Evolutionary conservation across 23 tunicate genomes (phyloP).

Genomic region (Styela plicata): DNA sequence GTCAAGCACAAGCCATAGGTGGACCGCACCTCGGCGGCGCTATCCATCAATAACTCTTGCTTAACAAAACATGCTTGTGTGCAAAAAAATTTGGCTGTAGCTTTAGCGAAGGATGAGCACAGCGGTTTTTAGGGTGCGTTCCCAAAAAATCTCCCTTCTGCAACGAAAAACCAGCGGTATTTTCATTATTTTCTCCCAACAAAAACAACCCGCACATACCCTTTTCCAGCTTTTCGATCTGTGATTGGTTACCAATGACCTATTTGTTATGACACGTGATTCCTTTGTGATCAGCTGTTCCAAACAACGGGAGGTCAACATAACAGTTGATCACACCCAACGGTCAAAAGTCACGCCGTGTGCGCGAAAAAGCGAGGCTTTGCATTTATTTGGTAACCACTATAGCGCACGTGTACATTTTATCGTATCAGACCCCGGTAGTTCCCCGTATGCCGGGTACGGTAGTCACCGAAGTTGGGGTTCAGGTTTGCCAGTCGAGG

Average conservation of each 20-base stretch:
- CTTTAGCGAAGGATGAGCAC: too few species aligned
- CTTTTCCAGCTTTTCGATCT: neutral
- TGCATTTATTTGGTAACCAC: too few species aligned
- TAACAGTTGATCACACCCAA: neutral
- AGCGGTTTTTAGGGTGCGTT: too few species aligned
- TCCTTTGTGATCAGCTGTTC: constrained; percentile 16
- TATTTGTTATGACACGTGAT: constrained; percentile 19
- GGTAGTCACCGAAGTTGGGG: neutral
- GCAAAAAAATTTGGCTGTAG: too few species aligned
- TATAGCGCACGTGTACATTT: neutral
- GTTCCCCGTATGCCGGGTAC: too few species aligned
- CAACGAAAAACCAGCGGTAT: too few species aligned
- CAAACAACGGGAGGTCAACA: neutral
- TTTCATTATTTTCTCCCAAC: neutral
- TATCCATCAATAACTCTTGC: too few species aligned
- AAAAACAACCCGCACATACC: neutral
- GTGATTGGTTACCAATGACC: constrained; percentile 12
- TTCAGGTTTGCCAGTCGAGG: neutral
- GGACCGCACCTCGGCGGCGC: too few species aligned
- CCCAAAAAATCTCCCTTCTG: too few species aligned
- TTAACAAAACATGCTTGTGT: too few species aligned
- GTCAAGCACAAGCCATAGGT: too few species aligned
- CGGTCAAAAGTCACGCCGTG: neutral
- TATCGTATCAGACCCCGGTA: neutral
- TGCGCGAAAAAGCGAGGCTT: neutral